Evolutionary conservation across 1,140 invertebrate species (phyloP), one percentile per base, ranked within the genome.

Genomic region (Zaprionus ghesquierei): DNA sequence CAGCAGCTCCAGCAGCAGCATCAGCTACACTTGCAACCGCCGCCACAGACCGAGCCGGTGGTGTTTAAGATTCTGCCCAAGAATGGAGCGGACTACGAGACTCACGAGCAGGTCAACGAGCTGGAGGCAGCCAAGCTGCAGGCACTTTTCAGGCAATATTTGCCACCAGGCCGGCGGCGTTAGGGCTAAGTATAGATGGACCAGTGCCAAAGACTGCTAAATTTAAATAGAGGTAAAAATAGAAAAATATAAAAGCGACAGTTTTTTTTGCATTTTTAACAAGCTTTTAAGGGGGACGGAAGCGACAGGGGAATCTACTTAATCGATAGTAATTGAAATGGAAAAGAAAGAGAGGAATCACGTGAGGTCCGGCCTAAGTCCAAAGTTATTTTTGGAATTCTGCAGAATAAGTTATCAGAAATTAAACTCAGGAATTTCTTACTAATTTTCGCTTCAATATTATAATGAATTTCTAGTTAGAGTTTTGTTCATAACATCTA

Each of bases 191-290:
- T 9, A 15, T 29, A 25, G 25, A 29, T 54, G 51, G 70, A 66
- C 63, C 54, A 23, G 44, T 77, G 76, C 61, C 66, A 84, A 87
- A 87, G 82, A 87, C 79, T 87, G 84, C 25, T 89, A 76, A 73
- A 70, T 44, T 60, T 68, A 62, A 62, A 72, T 62, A 69, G 73
- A 78, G 69, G 41, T 72, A 54, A 44, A 46, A 60, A 62, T 65
- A 58, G 61, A 62, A 61, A 75, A 62, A 61, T 62, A 60, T 62
- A 60, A 54, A 31, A n/a, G 0, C n/a, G 27, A 23, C 18, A 61
- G 25, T 50, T 33, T 12, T 51, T 61, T 23, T 51, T 51, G 20
- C 49, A 46, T 51, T 20, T 61, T 22, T 0, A 12, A 35, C 33
- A 15, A 18, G 22, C 25, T 51, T 41, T 41, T 0, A 41, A 41